These are phyloP conservation scores for Amia ocellicauda DNA, from an alignment of 2,113 vertebrate species.

Conservation along the genomic window DNA sequence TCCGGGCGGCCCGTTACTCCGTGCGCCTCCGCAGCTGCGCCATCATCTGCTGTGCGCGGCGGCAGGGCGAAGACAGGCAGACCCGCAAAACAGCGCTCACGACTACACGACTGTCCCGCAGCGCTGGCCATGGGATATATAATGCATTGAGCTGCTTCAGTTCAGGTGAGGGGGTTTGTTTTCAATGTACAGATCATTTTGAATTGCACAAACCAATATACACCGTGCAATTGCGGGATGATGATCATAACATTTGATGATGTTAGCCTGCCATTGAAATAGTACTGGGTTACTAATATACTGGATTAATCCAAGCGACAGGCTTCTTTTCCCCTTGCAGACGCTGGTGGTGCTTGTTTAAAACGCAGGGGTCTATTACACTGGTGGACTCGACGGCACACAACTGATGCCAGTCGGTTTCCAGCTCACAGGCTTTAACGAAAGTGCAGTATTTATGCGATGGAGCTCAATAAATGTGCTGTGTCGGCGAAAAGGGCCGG, in stretches of 20 bases:
- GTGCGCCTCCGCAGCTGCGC: slow-evolving; percentile 52
- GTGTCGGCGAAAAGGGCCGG: background rate
- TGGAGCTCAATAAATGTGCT: background rate
- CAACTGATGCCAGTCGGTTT: background rate
- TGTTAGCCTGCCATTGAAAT: no score
- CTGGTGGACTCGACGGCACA: background rate
- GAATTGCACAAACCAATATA: no score
- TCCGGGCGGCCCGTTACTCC: slow-evolving; percentile 26
- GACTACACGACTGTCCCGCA: background rate
- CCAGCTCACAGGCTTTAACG: background rate
- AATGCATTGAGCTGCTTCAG: background rate
- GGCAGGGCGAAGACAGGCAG: background rate
- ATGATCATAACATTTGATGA: no score
- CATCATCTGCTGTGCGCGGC: slow-evolving; percentile 44
- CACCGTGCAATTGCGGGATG: no score
- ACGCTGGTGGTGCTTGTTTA: background rate
- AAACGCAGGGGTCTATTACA: slow-evolving; percentile 10
- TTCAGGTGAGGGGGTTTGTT: background rate
- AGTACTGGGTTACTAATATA: no score
- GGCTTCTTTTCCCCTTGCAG: no score
- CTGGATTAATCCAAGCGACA: no score
- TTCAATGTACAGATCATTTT: no score
- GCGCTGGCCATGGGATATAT: no score
- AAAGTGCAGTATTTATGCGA: background rate
- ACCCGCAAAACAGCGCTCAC: background rate